Evolutionary conservation across 23 tunicate genomes (phyloP), one percentile per base, ranked within the genome.

Genomic region (Ciona savignyi): DNA sequence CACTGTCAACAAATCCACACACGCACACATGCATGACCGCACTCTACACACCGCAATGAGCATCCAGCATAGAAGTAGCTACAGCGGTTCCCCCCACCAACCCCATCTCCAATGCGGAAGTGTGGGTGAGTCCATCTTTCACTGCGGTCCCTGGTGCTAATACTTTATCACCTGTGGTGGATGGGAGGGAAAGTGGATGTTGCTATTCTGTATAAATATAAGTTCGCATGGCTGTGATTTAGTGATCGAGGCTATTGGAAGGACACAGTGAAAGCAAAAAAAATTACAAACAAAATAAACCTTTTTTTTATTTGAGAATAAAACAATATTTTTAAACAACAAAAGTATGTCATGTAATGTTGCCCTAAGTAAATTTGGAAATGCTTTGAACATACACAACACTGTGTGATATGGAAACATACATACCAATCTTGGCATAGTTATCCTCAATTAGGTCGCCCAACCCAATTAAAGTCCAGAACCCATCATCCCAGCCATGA

Each of bases 31-130:
- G n/a, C n/a, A n/a, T n/a, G n/a, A n/a, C 9, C 11, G 9, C 23
- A 25, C 61, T 63, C 20, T 24, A 72, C 78, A 33, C 1, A 88
- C 99, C 99, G 83, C 89, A 82, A 87, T 94, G 99, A 15, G 96
- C 99, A 83, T 94, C 99, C 30, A 94, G 78, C 4, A 94, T 2
- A 23, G 83, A 70, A 24, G 88, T 71, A 1, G 70, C 86, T 35
- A 94, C 90, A 42, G 95, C 34, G 27, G 86, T 87, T 60, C 68
- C 62, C 32, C 66, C 67, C 29, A 22, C 19, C 48, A 91, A 71
- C 27, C 63, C 56, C 75, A 79, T 87, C 48, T 79, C 77, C 30
- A 1, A 22, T 2, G 85, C 85, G 20, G 95, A 72, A 74, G 74
- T 65, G 31, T 64, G 32, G 21, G 86, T 64, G 0, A 94, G 63